These are phyloP conservation scores for Brachyrhaphis roseni DNA, from an alignment of 2,797 vertebrate species.

Conservation along the genomic window DNA sequence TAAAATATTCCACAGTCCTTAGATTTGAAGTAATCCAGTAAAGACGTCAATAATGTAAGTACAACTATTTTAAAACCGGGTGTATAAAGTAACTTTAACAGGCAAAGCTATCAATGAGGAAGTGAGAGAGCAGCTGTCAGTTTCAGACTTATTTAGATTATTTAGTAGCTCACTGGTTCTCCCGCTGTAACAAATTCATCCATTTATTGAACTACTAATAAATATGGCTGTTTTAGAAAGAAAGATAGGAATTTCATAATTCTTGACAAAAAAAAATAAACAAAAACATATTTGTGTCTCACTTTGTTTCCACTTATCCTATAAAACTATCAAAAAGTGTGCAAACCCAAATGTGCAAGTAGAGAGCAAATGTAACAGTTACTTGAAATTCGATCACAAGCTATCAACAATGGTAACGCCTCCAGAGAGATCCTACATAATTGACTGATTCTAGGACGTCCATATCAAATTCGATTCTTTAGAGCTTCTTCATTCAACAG, in stretches of 20 bases:
- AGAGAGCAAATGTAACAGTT: constrained; percentile 49
- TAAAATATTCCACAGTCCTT: too few species aligned
- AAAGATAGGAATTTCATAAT: not conserved
- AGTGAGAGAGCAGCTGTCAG: too few species aligned
- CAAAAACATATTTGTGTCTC: not conserved
- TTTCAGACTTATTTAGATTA: not conserved
- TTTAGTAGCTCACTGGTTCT: constrained; percentile 11
- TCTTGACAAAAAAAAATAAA: not conserved
- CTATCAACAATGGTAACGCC: constrained; percentile 36
- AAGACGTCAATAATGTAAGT: too few species aligned
- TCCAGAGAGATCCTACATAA: constrained; percentile 17
- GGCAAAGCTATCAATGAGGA: too few species aligned
- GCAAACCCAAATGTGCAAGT: constrained; percentile 43
- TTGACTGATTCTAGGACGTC: constrained; percentile 6
- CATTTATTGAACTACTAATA: constrained; percentile 4
- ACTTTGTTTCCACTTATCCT: not conserved
- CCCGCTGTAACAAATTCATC: not conserved
- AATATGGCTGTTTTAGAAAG: constrained; percentile 28
- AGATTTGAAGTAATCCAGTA: too few species aligned
- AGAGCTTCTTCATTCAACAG: constrained; percentile 32
- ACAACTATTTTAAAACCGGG: too few species aligned
- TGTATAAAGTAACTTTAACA: too few species aligned
- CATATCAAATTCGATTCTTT: constrained; percentile 22
- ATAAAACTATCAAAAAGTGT: constrained; percentile 23
- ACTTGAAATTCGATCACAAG: constrained; percentile 56